Evolutionary conservation across 2,888 invertebrate species (phyloP), one percentile per base, ranked within the genome.

Genomic region (Tricholauxania praeusta): DNA sequence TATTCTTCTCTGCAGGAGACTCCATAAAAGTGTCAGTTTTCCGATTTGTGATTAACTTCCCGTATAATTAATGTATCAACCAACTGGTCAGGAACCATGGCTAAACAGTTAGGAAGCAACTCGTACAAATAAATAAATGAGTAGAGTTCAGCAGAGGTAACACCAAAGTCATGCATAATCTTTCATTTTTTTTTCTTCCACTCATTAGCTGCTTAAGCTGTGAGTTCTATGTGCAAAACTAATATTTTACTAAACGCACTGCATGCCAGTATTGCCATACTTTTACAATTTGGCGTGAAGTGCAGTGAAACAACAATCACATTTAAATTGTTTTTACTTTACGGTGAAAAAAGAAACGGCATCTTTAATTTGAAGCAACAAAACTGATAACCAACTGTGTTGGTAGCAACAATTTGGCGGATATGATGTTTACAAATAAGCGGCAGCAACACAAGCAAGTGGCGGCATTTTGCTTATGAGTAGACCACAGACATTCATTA

Each of bases 161-260:
- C 60, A 62, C 15, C 6, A 32, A 39, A 12, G 15, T 12, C 7
- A 19, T 48, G 53, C 28, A 49, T 15, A 68, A 49, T 59, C 12
- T 59, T 59, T 49, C 28, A 28, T 28, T n/a, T n/a, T n/a, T n/a
- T n/a, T n/a, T n/a, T n/a, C n/a, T 57, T 12, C 48, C 47, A 60
- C 52, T 47, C 39, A 32, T 32, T 17, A 70, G 60, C 51, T 71
- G 57, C 49, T 51, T 65, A 59, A 59, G 49, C 57, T 65, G 55
- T 22, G 71, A 55, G 47, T 57, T 55, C 39, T 53, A 49, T 67
- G 22, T 19, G 66, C 66, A 66, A 66, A 74, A 71, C 74, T 68
- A 71, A 71, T 71, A 74, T 74, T 74, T 67, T 22, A 48, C 47
- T 6, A 67, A 39, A 73, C 65, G 65, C 57, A 69, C 52, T 32